Base-by-base conservation (phyloP, 2,888 invertebrate genomes). In the Ophioninae sp. region DNA sequence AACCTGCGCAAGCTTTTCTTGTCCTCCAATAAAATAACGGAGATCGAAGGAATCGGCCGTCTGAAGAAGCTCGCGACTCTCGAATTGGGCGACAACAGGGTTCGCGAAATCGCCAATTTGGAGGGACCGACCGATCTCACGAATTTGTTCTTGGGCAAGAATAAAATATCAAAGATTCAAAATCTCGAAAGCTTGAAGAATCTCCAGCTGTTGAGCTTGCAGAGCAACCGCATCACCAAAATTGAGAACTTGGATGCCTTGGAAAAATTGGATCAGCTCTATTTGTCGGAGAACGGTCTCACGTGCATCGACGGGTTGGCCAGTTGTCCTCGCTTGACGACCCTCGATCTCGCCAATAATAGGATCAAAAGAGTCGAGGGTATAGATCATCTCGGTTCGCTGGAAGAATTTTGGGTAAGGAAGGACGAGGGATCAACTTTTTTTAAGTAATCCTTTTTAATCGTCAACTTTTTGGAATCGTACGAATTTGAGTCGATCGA, bases 341-440 rank as follows among this genome's bases (percentile, higher is more conserved):
- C 99, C 0, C 93, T 99, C 79, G 99, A 99, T 93, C 92, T 99
- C 87, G 97, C 99, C 0, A 95, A 96, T 87, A 99, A 99, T 93
- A 95, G 96, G 90, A 96, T 99, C 30, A 95, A 95, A 57, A 94
- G 93, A 2, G 96, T 99, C 85, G 95, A 96, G 85, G 97, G 98
- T 91, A 92, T 99, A 13, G 93, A 94, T 13, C 96, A 97, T 92
- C 94, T 99, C 89, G 91, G 88, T 1, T 94, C 96, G n/a, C 94
- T 99, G 85, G 96, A 98, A 90, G 99, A 99, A 93, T 95, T 99
- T 89, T 99, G 99, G 99, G 98, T 98, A 93, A 94, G 94, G 20
- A 59, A 68, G 10, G n/a, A 41, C 20, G 8, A 7, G 20, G 20
- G 6, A 79, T 65, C 75, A 77, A 44, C 74, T 21, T 44, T 69